These are phyloP conservation scores for Nezara viridula DNA, from an alignment of 2,888 invertebrate species.

Conservation along the genomic window DNA sequence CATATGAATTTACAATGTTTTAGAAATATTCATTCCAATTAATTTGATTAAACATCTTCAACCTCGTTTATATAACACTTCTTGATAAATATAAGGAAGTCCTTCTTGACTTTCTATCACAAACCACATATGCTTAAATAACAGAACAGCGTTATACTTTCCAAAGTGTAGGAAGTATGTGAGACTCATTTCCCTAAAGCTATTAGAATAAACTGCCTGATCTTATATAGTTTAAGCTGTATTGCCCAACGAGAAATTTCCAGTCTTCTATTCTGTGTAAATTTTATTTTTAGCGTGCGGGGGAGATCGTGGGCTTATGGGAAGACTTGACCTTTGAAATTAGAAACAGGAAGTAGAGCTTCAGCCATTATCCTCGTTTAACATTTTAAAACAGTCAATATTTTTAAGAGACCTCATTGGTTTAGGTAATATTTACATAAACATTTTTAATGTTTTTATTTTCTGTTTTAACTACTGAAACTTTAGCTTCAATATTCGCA, in stretches of 20 bases:
- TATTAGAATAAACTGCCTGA: slow-evolving; percentile 17
- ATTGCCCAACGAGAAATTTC: neutral
- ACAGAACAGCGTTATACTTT: neutral
- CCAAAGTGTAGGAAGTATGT: slow-evolving; percentile 30
- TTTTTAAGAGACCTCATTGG: neutral
- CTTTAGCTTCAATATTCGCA: neutral
- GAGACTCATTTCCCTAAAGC: neutral
- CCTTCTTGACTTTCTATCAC: neutral
- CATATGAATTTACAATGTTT: too few species aligned
- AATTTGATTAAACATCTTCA: neutral
- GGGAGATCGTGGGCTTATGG: slow-evolving; percentile 28
- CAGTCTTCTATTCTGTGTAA: slow-evolving; percentile 29
- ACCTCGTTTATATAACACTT: neutral
- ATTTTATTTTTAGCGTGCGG: slow-evolving; percentile 39
- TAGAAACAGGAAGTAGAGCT: slow-evolving; percentile 26
- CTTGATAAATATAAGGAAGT: too few species aligned
- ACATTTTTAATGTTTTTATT: too few species aligned
- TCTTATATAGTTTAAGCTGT: neutral
- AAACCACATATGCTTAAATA: neutral
- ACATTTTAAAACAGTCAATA: neutral
- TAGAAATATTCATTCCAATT: too few species aligned
- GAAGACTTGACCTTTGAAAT: slow-evolving; percentile 25
- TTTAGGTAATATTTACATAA: too few species aligned
- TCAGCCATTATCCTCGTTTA: neutral
- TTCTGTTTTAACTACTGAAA: too few species aligned